Conservation (phyloP, 2,888 invertebrate genomes). For the Netelia virgata region DNA sequence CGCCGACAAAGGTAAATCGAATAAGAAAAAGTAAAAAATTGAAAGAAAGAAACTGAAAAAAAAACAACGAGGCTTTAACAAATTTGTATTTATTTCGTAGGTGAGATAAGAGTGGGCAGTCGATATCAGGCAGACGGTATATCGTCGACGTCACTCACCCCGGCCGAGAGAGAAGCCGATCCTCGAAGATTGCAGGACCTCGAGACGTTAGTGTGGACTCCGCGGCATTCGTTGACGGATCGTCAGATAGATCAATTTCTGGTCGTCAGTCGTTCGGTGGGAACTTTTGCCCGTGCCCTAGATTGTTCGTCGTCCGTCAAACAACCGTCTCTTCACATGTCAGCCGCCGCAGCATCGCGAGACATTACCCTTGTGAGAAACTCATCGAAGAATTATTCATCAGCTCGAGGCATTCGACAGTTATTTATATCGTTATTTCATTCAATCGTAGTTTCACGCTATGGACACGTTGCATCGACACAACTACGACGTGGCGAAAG, state of each 20-base stretch:
- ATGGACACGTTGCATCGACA: slow-evolving; percentile 98
- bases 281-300: slow-evolving; percentile 99
- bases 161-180: slow-evolving; percentile 86
- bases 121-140: slow-evolving; percentile 98
- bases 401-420: background rate
- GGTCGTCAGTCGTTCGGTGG: slow-evolving; percentile 96
- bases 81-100: slow-evolving; percentile 69
- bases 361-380: slow-evolving; percentile 95
- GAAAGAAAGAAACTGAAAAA: background rate
- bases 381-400: background rate
- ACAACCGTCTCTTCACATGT: slow-evolving; percentile 99
- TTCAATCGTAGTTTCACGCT: slow-evolving; percentile 93
- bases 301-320: slow-evolving; percentile 99
- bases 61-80: background rate
- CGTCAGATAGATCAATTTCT: slow-evolving; percentile 99
- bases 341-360: slow-evolving; percentile 99
- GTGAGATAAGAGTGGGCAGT: slow-evolving; percentile 91
- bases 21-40: background rate
- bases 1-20: slow-evolving; percentile 94
- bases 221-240: slow-evolving; percentile 95
- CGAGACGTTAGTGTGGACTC: slow-evolving; percentile 98
- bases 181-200: slow-evolving; percentile 90
- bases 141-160: slow-evolving; percentile 87
- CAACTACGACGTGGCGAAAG: slow-evolving; percentile 95
- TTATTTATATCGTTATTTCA: background rate